These are phyloP conservation scores for Dallia pectoralis DNA, from an alignment of 2,797 vertebrate species.

Conservation along the genomic window DNA sequence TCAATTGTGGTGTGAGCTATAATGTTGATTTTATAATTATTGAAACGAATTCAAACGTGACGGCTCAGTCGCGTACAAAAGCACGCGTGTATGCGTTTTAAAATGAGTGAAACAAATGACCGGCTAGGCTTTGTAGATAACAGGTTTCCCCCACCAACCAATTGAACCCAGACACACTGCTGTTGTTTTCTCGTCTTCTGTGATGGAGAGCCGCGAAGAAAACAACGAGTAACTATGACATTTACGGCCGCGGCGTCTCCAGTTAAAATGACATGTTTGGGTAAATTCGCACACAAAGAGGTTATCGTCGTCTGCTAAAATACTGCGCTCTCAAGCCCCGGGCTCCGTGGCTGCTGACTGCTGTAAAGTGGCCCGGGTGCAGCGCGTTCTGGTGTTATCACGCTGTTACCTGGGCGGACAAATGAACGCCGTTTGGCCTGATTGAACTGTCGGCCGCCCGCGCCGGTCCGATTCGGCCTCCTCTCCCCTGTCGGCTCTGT, in stretches of 20 bases:
- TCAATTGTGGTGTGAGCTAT: slow-evolving; percentile 43
- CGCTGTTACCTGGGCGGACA: slow-evolving; percentile 64
- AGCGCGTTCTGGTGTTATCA: slow-evolving; percentile 3
- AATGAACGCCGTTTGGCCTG: slow-evolving; percentile 72
- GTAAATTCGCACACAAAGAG: slow-evolving; percentile 76
- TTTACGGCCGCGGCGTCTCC: slow-evolving; percentile 54
- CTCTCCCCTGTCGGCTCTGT: slow-evolving; percentile 42
- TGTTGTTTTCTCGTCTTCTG: slow-evolving; percentile 6
- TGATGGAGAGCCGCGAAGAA: slow-evolving; percentile 34
- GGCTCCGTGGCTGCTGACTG: slow-evolving; percentile 26
- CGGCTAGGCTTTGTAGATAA: neutral
- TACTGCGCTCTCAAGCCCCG: slow-evolving; percentile 64
- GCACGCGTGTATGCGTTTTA: slow-evolving; percentile 35
- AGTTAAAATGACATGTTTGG: slow-evolving; percentile 74
- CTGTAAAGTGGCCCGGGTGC: slow-evolving; percentile 43
- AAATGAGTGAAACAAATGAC: neutral
- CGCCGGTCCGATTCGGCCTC: slow-evolving; percentile 59
- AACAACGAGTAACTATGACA: slow-evolving; percentile 64
- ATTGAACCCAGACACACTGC: neutral
- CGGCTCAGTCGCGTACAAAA: slow-evolving; percentile 41
- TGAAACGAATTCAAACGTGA: slow-evolving; percentile 56
- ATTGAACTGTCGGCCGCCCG: slow-evolving; percentile 71
- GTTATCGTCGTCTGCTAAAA: slow-evolving; percentile 71
- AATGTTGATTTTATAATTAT: slow-evolving; percentile 67
- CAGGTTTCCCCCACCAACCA: neutral